Conservation (phyloP, 2,113 vertebrate genomes). For the Sigmodon hispidus region DNA sequence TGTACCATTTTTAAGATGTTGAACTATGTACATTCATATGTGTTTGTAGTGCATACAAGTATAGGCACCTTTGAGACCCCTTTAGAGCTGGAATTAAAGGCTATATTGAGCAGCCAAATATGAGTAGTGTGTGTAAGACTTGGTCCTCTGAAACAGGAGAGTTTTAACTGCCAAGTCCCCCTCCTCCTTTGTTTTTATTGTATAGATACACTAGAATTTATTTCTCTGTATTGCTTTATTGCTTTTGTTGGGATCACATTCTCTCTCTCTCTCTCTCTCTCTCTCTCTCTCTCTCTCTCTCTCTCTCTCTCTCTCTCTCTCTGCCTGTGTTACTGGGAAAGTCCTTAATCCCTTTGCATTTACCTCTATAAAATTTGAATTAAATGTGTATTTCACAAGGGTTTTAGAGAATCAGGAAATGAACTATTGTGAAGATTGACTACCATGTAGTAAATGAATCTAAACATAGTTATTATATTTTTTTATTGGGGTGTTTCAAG, state of each 20-base stretch:
- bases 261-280: too few species aligned
- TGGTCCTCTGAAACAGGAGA: background rate
- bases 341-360: background rate
- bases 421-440: background rate
- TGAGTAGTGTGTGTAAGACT: too few species aligned
- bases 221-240: background rate
- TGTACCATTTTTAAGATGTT: background rate
- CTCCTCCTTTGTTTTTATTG: background rate
- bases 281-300: too few species aligned
- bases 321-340: background rate
- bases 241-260: background rate
- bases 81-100: too few species aligned
- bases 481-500: background rate
- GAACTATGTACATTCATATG: background rate
- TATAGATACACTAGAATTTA: background rate
- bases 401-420: constrained; percentile 3
- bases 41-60: too few species aligned
- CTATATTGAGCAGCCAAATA: too few species aligned
- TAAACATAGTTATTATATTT: background rate
- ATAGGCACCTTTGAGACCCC: background rate
- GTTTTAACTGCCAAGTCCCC: background rate
- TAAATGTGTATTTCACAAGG: background rate
- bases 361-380: background rate
- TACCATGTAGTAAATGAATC: background rate
- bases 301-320: too few species aligned